These are phyloP conservation scores for Calephelis virginiensis DNA, from an alignment of 1,140 invertebrate species.

Conservation along the genomic window DNA sequence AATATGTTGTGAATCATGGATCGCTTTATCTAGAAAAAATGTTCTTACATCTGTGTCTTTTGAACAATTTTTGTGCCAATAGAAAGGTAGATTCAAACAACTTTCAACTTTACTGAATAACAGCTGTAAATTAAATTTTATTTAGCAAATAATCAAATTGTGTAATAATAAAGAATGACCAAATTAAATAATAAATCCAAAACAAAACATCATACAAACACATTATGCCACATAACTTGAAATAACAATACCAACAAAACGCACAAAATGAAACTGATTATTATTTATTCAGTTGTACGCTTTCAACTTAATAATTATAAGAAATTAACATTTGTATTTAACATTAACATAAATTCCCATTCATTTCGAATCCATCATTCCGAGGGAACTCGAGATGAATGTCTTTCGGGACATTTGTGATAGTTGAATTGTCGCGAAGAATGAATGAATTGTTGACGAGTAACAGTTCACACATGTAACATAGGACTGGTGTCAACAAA, in stretches of 20 bases:
- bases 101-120: too few species aligned
- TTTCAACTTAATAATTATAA: constrained; percentile 58
- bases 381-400: constrained; percentile 42
- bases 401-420: constrained; percentile 61
- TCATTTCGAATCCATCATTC: constrained; percentile 63
- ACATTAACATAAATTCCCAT: constrained; percentile 66
- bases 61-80: too few species aligned
- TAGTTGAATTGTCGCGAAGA: constrained; percentile 59
- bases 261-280: constrained; percentile 52
- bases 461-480: constrained; percentile 61
- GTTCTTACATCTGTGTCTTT: too few species aligned
- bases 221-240: not conserved
- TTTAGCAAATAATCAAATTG: too few species aligned
- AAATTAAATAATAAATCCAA: too few species aligned
- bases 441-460: constrained; percentile 45
- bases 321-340: constrained; percentile 67
- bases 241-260: constrained; percentile 34
- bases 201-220: not conserved
- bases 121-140: too few species aligned
- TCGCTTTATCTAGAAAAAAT: too few species aligned
- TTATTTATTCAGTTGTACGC: constrained; percentile 57
- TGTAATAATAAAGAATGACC: too few species aligned
- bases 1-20: too few species aligned
- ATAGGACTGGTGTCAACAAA: constrained; percentile 22
- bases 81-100: too few species aligned